Evolutionary conservation across 92 coral and sea anemone species (phyloP).

Genomic region (Paragorgia papillata): DNA sequence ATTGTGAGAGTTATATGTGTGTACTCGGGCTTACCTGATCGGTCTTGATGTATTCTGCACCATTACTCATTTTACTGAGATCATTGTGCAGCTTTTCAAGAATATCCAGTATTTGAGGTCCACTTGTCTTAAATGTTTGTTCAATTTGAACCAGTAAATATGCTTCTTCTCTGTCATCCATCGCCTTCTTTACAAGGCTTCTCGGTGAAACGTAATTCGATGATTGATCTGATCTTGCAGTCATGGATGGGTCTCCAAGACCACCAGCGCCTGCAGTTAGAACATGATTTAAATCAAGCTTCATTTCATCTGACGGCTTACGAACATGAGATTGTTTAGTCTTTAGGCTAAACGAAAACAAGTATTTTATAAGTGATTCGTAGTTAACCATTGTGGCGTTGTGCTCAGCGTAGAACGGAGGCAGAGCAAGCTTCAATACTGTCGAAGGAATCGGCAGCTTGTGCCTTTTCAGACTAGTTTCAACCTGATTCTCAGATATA

Average conservation of each 20-base stretch:
- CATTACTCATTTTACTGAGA: slow-evolving; percentile 19
- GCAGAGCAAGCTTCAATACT: neutral
- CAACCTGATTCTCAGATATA: slow-evolving; percentile 28
- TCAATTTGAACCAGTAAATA: slow-evolving; percentile 40
- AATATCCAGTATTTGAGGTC: slow-evolving; percentile 15
- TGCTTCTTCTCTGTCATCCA: slow-evolving; percentile 43
- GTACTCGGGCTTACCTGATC: slow-evolving; percentile 29
- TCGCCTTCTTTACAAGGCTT: slow-evolving; percentile 31
- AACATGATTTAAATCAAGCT: neutral
- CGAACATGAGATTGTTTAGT: neutral
- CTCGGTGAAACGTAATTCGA: slow-evolving; percentile 24
- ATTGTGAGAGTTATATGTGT: too few species aligned
- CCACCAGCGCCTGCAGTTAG: neutral
- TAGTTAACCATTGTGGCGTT: slow-evolving; percentile 22
- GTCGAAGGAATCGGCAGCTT: slow-evolving; percentile 23
- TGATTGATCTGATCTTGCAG: slow-evolving; percentile 14
- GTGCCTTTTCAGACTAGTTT: slow-evolving; percentile 14
- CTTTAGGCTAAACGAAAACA: slow-evolving; percentile 25
- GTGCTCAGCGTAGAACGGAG: neutral
- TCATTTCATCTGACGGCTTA: slow-evolving; percentile 8
- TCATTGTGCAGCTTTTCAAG: slow-evolving; percentile 21
- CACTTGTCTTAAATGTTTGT: slow-evolving; percentile 37
- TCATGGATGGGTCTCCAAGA: neutral
- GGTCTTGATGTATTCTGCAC: slow-evolving; percentile 18
- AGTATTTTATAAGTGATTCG: slow-evolving; percentile 30